Percentiles rank a stretch among this genome's conserved stretches.
These are phyloP conservation scores for Lepus americanus DNA, from an alignment of 2,113 vertebrate species.

Conservation along the genomic window DNA sequence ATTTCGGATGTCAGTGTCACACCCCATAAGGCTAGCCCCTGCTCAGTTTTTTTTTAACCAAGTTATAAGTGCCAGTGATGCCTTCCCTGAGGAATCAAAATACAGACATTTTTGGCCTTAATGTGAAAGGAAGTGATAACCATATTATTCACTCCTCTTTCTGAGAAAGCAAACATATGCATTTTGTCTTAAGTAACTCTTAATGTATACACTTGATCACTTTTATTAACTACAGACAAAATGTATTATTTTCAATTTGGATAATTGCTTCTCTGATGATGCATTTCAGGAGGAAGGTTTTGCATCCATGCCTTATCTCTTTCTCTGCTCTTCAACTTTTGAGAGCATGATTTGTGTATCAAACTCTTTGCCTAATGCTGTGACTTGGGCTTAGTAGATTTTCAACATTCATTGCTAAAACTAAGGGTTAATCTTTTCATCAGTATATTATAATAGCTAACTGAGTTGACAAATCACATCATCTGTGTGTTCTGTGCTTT, in stretches of 20 bases:
- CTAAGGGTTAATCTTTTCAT: background rate
- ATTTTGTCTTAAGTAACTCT: constrained; percentile 35
- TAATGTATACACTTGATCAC: background rate
- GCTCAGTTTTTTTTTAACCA: background rate
- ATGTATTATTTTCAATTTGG: background rate
- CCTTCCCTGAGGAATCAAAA: constrained; percentile 31
- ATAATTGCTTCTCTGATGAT: constrained; percentile 16
- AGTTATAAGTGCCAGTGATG: background rate
- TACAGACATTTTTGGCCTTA: background rate
- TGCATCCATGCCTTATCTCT: background rate
- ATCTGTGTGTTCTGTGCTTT: background rate
- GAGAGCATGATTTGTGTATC: background rate
- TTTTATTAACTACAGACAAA: constrained; percentile 41
- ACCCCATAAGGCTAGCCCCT: too few relatives aligned
- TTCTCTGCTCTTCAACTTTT: background rate
- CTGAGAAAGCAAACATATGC: constrained; percentile 11
- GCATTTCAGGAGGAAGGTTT: constrained; percentile 5
- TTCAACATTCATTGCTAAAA: constrained; percentile 12
- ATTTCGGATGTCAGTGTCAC: too few relatives aligned
- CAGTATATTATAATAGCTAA: background rate
- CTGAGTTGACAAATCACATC: background rate
- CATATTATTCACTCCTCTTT: background rate
- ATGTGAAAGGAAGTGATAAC: background rate
- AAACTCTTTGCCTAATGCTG: background rate
- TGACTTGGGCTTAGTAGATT: background rate